Evolutionary conservation across 2,888 invertebrate genomes (phyloP), one percentile per base, ranked within the genome.

Genomic region (Rosalia funebris): DNA sequence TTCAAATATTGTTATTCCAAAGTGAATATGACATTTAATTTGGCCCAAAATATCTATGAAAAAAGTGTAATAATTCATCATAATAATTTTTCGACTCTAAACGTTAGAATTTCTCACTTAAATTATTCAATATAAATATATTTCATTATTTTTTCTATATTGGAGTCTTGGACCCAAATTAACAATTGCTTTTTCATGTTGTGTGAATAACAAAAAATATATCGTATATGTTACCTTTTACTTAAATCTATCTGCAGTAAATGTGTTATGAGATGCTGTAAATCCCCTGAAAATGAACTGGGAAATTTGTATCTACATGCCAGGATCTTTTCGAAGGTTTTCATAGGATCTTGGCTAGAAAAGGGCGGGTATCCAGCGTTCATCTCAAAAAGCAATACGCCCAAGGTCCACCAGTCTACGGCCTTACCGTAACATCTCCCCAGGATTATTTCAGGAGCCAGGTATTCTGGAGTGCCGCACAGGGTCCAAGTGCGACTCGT

Each of bases 321-420:
- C 34, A 34, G 2, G 11, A 34, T 11, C 11, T 34, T 34, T n/a
- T 34, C 34, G 11, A 34, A 34, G 11, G 11, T 5, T n/a, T n/a
- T 34, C 34, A 34, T 5, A 2, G 34, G 34, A n/a, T 34, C 34
- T 2, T n/a, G 3, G 34, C 11, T 11, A n/a, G 2, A n/a, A n/a
- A 99, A 98, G 11, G 98, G 98, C 79, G 96, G 96, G 60, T 98
- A 86, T 0, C 98, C 98, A 1, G 97, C 98, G 77, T 99, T 82
- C 98, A 99, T 98, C 84, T 99, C 98, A 83, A 96, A 98, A 53
- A 98, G 88, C 48, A 98, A 85, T 45, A 98, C 98, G 37, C 98
- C 97, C 15, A 96, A 84, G 48, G 95, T 14, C 20, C 20, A 46
- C 20, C 16, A 17, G 94, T 34, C 34, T 5, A 34, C 34, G 2